phyloP scores from a whole-genome alignment of 2,113 vertebrate genomes.

The Eidolon helvum region DNA sequence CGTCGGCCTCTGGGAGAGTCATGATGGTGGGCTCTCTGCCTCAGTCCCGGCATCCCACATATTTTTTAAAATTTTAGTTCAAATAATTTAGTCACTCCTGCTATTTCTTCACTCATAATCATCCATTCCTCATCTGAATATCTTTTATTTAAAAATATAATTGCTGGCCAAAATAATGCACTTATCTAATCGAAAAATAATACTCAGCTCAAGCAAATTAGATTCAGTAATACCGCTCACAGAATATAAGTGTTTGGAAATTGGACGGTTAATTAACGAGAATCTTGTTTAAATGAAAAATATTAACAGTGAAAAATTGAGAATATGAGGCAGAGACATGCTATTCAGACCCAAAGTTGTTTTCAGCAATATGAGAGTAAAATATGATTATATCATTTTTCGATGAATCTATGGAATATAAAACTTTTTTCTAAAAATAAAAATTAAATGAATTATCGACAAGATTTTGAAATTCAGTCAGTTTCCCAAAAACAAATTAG shows the following conservation, averaged over 20 bases:
- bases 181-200: constrained; percentile 29
- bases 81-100: background rate
- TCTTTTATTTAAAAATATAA: constrained; percentile 36
- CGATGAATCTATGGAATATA: constrained; percentile 37
- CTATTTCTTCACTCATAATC: background rate
- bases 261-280: constrained; percentile 39
- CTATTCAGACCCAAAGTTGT: background rate
- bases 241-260: constrained; percentile 41
- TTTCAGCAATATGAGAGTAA: background rate
- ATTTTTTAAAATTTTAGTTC: background rate
- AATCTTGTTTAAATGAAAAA: constrained; percentile 33
- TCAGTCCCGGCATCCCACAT: background rate
- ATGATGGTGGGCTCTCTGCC: background rate
- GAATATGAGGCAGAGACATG: background rate
- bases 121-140: background rate
- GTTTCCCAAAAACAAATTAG: constrained; percentile 48
- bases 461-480: constrained; percentile 55
- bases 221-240: background rate
- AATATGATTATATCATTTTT: constrained; percentile 33
- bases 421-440: constrained; percentile 61
- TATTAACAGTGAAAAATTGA: constrained; percentile 30
- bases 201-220: constrained; percentile 22
- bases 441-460: constrained; percentile 56
- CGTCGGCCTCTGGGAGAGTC: background rate
- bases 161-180: background rate